Percentiles rank a stretch among this genome's conserved stretches.
These are phyloP conservation scores for Crotalus tigris DNA, from an alignment of 2,113 vertebrate genomes.

Conservation along the genomic window DNA sequence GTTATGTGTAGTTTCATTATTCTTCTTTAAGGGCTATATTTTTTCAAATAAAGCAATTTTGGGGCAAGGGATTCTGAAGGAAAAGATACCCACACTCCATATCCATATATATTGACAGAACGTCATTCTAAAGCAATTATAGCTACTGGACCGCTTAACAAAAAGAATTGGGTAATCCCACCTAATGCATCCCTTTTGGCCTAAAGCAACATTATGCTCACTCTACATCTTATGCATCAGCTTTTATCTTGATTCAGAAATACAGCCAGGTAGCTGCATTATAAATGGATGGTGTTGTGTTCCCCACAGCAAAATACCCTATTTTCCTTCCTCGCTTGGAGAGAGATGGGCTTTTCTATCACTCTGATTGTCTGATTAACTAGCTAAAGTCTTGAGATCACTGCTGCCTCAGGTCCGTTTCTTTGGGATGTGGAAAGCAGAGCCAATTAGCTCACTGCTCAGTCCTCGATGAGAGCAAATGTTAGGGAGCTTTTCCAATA, in stretches of 20 bases:
- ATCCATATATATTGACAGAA: too few species aligned
- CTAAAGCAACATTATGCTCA: fast-evolving
- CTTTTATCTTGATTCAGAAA: slow-evolving; percentile 10
- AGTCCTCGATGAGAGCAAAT: background rate
- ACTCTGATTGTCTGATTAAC: background rate
- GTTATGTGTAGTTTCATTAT: background rate
- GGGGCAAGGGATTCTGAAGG: background rate
- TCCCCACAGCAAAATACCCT: background rate
- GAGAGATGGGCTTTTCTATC: background rate
- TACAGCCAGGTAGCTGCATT: slow-evolving; percentile 23
- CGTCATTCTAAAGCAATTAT: too few species aligned
- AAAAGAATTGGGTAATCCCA: background rate
- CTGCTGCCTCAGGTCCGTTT: background rate
- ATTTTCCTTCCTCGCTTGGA: background rate
- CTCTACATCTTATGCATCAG: background rate
- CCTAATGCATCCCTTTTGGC: fast-evolving
- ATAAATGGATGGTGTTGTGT: slow-evolving; percentile 46
- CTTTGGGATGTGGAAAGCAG: background rate
- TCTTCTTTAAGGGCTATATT: background rate
- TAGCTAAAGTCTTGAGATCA: background rate
- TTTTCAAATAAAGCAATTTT: background rate
- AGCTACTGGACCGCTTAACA: background rate
- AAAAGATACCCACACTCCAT: background rate
- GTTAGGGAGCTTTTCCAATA: background rate
- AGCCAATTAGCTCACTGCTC: background rate